Percentiles rank a stretch among this genome's conserved stretches.
phyloP scores from a whole-genome alignment of 1,140 invertebrate genomes.

The Hyphantria cunea region DNA sequence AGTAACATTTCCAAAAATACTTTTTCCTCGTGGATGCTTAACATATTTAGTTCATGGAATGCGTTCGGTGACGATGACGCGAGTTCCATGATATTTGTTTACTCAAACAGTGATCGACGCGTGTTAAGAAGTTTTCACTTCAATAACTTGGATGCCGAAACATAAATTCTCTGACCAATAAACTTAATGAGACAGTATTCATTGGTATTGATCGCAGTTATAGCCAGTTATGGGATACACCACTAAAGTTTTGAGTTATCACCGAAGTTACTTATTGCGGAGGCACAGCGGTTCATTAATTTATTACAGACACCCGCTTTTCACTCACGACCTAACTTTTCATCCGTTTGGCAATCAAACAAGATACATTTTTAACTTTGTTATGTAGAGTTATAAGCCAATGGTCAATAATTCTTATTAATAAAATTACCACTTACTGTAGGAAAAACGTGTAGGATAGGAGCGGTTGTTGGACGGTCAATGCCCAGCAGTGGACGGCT shows the following conservation, averaged over 20 bases:
- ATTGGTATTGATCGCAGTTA: background rate
- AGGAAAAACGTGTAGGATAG: too few relatives aligned
- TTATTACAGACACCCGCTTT: slow-evolving; percentile 15
- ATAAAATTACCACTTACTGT: too few relatives aligned
- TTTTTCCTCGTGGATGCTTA: too few relatives aligned
- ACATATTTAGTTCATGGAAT: too few relatives aligned
- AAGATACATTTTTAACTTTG: background rate
- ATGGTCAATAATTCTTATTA: too few relatives aligned
- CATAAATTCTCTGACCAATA: too few relatives aligned
- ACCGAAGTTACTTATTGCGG: slow-evolving; percentile 16
- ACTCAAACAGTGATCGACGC: too few relatives aligned
- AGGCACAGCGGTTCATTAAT: slow-evolving; percentile 6
- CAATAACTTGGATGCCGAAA: too few relatives aligned
- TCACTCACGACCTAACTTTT: slow-evolving; percentile 8
- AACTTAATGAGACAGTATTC: slow-evolving; percentile 4
- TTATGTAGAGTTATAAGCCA: background rate
- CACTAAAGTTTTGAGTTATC: slow-evolving; percentile 20
- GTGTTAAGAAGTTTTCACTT: too few relatives aligned
- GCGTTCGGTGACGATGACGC: too few relatives aligned
- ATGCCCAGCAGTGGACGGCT: background rate
- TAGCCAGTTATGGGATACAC: slow-evolving; percentile 6
- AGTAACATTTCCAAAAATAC: too few relatives aligned
- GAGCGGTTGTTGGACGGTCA: background rate
- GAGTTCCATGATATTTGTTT: too few relatives aligned
- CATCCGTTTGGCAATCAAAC: background rate